Base-by-base conservation (phyloP, 2,888 invertebrate genomes). In the Heliconius erato region DNA sequence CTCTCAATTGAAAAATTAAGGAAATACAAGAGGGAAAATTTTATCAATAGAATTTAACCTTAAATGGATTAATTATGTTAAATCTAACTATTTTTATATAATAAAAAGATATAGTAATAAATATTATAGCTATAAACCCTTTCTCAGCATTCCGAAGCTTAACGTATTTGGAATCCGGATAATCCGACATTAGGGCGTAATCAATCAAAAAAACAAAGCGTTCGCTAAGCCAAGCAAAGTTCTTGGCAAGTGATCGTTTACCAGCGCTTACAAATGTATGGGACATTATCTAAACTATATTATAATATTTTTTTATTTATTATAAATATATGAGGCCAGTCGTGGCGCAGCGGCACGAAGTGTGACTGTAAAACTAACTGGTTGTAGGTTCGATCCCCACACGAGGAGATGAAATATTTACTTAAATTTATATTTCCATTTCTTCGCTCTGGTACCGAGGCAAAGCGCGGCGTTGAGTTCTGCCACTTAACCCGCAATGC, bases 111-210 rank as follows among this genome's bases (percentile, higher is more conserved):
- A 16, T n/a, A 67, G n/a, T 14, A 67, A 19, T 71, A 71, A 49
- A 80, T 44, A 54, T 78, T 80, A 49, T 59, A 80, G 44, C n/a
- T 26, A 26, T 76, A 81, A 78, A 74, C 79, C 63, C 74, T 81
- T 79, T 54, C 35, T 82, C 32, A 79, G 32, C 76, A 74, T 82
- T 74, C 28, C 44, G 76, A 83, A 81, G 77, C 79, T 77, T 74
- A 80, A 68, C 79, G 81, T 82, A 79, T 78, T 69, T 69, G 80
- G 69, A 85, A 83, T 77, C 83, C 80, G 82, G 76, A 82, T 92
- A 92, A 93, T 91, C 90, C 88, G 89, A 91, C 89, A 89, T 90
- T 90, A 91, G 88, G 87, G 86, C 85, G 90, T 86, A 87, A 92
- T 93, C 92, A 91, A 93, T 92, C 92, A 93, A 89, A 90, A 89